Evolutionary conservation across 2,797 vertebrate species (phyloP).

Genomic region (Anguilla anguilla): DNA sequence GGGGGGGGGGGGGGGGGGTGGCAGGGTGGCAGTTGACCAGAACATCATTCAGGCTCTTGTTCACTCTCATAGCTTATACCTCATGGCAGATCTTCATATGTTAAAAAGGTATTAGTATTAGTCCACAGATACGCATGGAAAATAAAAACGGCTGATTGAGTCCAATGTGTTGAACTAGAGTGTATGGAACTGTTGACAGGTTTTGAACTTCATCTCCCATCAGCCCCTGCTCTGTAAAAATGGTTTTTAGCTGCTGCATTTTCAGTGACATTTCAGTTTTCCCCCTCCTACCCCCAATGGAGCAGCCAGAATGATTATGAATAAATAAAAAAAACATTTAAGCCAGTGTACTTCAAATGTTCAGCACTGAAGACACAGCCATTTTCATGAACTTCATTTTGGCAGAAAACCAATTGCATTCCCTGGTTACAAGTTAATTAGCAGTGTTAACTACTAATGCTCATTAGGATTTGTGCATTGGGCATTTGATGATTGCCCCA

Average conservation of each 20-base stretch:
- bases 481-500: not conserved
- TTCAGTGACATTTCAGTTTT: not conserved
- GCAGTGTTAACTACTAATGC: not conserved
- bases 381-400: not conserved
- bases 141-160: too few relatives aligned
- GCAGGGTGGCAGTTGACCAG: too few relatives aligned
- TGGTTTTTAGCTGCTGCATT: not conserved
- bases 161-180: too few relatives aligned
- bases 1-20: too few relatives aligned
- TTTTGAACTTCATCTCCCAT: not conserved
- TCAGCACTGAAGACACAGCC: not conserved
- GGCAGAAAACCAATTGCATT: not conserved
- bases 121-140: too few relatives aligned
- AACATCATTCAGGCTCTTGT: too few relatives aligned
- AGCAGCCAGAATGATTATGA: not conserved
- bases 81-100: too few relatives aligned
- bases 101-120: too few relatives aligned
- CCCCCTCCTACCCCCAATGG: not conserved
- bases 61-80: too few relatives aligned
- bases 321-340: not conserved
- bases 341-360: not conserved
- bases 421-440: not conserved
- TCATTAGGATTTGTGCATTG: not conserved
- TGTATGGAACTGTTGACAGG: not conserved
- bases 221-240: not conserved